A percentile compares a stretch with the other conserved stretches of the same genome.
These are phyloP conservation scores for Ariolimax columbianus DNA, from an alignment of 2,888 invertebrate genomes.

Conservation along the genomic window DNA sequence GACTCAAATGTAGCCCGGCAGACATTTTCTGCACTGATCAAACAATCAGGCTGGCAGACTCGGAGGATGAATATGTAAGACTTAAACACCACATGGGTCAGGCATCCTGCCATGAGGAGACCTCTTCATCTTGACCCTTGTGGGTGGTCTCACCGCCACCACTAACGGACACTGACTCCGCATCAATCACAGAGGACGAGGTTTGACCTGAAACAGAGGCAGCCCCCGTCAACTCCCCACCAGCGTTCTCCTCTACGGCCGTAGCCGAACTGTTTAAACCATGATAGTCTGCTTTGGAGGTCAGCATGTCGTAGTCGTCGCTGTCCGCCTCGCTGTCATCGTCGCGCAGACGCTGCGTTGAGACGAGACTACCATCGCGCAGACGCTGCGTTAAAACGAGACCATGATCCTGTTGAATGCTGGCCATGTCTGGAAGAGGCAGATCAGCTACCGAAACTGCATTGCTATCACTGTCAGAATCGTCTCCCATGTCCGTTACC, in stretches of 20 bases:
- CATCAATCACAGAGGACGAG: not conserved
- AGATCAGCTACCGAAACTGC: constrained; percentile 42
- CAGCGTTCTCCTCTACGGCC: constrained; percentile 9
- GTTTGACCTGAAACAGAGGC: not conserved
- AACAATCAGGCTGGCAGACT: too few species aligned
- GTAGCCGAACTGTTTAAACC: constrained; percentile 5
- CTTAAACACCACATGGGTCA: too few species aligned
- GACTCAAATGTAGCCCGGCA: too few species aligned
- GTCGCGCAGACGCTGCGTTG: too few species aligned
- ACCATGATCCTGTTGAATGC: not conserved
- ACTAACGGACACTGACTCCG: not conserved
- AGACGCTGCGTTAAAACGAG: not conserved
- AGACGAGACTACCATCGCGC: constrained; percentile 3
- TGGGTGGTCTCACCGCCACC: not conserved
- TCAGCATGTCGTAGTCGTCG: constrained; percentile 38
- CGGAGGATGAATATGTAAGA: too few species aligned
- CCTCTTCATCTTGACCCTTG: not conserved
- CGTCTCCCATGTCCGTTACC: constrained; percentile 4
- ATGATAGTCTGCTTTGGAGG: constrained; percentile 18
- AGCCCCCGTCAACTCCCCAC: not conserved
- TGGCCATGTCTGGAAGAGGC: constrained; percentile 34
- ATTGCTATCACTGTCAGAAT: constrained; percentile 43
- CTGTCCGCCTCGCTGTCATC: constrained; percentile 40
- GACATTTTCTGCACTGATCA: too few species aligned
- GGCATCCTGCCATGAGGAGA: too few species aligned